These are phyloP conservation scores for Matsumyia berberina DNA, from an alignment of 2,888 invertebrate genomes.

Conservation along the genomic window DNA sequence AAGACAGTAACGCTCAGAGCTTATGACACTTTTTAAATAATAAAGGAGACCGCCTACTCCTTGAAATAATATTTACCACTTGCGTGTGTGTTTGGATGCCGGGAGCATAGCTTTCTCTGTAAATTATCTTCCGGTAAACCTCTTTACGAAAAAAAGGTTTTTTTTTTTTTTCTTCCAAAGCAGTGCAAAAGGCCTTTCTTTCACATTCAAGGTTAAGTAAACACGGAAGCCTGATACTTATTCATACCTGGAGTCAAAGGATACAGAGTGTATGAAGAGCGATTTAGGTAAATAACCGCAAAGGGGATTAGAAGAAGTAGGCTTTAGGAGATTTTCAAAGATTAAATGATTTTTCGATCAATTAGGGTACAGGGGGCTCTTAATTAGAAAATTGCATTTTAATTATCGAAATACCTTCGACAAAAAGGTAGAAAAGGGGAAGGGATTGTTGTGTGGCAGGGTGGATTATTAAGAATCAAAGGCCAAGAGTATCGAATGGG, in stretches of 20 bases:
- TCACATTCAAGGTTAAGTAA: not conserved
- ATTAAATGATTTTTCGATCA: not conserved
- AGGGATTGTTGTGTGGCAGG: no score
- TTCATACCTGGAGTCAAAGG: not conserved
- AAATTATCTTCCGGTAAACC: not conserved
- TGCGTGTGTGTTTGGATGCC: not conserved
- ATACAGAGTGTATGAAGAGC: not conserved
- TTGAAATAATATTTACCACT: slow-evolving; percentile 12
- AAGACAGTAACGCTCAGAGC: not conserved
- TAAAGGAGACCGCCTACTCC: slow-evolving; percentile 4
- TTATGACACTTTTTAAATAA: slow-evolving; percentile 23
- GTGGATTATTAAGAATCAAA: no score
- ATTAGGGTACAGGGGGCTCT: not conserved
- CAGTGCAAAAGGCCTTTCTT: not conserved
- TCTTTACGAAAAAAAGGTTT: slow-evolving; percentile 2
- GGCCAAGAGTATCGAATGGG: no score
- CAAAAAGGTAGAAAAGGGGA: not conserved
- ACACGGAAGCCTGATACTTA: not conserved
- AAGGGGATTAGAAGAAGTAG: not conserved
- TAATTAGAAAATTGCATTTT: slow-evolving; percentile 2
- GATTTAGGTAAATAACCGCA: not conserved
- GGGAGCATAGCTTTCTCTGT: not conserved
- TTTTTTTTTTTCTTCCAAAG: no score
- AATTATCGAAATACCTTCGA: not conserved
- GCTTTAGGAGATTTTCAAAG: not conserved